These are phyloP conservation scores for Pelusios castaneus DNA, from an alignment of 2,113 vertebrate genomes.

Conservation along the genomic window DNA sequence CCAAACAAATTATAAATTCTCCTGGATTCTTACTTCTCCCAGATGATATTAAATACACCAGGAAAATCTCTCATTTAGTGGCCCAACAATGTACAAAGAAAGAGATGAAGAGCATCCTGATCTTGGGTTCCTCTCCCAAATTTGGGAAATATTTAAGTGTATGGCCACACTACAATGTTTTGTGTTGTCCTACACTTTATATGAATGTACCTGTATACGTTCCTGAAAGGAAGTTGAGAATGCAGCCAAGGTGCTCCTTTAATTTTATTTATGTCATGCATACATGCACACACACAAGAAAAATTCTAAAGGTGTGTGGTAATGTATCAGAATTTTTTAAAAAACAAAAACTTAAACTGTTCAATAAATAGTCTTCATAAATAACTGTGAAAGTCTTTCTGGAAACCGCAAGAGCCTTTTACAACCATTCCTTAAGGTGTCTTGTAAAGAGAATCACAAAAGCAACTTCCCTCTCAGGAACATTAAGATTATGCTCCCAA, in stretches of 20 bases:
- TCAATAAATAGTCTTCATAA: neutral
- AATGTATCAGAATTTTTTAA: neutral
- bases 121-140: neutral
- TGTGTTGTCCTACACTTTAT: neutral
- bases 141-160: neutral
- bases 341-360: neutral
- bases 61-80: neutral
- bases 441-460: neutral
- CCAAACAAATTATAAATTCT: neutral
- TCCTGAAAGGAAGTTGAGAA: neutral
- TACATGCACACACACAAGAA: neutral
- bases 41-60: neutral
- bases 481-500: neutral
- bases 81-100: neutral
- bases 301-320: neutral
- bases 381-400: neutral
- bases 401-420: neutral
- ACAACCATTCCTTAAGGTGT: neutral
- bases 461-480: neutral
- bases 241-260: neutral
- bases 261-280: neutral
- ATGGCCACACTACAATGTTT: neutral
- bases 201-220: neutral
- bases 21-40: neutral
- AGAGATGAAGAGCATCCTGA: neutral